A percentile compares a stretch with the other conserved stretches of the same genome.
Evolutionary conservation across 2,888 invertebrate genomes (phyloP).

Genomic region (Cantharis rustica): DNA sequence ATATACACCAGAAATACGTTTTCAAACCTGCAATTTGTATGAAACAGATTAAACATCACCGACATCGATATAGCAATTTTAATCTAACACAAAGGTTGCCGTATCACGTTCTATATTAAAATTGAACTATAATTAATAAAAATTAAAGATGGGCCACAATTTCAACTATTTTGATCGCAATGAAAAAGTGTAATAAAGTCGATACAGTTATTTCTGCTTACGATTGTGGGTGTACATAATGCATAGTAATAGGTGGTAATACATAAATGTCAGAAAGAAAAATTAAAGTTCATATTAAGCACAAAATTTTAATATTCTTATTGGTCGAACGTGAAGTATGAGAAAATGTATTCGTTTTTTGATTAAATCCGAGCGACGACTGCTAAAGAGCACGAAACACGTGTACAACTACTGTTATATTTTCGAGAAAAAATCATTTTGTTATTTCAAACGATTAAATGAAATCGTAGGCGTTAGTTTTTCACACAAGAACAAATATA

Average conservation of each 20-base stretch:
- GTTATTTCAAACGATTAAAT: background rate
- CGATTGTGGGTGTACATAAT: background rate
- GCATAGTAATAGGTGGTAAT: background rate
- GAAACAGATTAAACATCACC: slow-evolving; percentile 19
- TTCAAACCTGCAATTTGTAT: slow-evolving; percentile 22
- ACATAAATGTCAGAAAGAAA: background rate
- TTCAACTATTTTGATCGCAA: slow-evolving; percentile 10
- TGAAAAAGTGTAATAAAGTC: background rate
- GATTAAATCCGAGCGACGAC: background rate
- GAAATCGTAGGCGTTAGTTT: background rate
- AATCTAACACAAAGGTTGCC: slow-evolving; percentile 28
- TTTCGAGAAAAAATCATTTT: background rate
- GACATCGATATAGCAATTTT: slow-evolving; percentile 21
- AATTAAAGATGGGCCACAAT: slow-evolving; percentile 21
- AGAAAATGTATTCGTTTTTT: background rate
- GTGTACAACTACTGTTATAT: background rate
- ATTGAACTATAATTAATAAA: slow-evolving; percentile 25
- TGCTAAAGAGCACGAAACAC: background rate
- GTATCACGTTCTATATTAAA: slow-evolving; percentile 31
- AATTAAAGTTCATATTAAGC: background rate
- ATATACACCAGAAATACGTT: slow-evolving; percentile 15
- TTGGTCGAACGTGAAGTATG: background rate
- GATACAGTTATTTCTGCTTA: background rate
- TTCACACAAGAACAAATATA: background rate
- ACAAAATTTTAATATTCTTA: background rate